phyloP scores from a whole-genome alignment of 2,797 vertebrate genomes.

The Phoeniculus purpureus region DNA sequence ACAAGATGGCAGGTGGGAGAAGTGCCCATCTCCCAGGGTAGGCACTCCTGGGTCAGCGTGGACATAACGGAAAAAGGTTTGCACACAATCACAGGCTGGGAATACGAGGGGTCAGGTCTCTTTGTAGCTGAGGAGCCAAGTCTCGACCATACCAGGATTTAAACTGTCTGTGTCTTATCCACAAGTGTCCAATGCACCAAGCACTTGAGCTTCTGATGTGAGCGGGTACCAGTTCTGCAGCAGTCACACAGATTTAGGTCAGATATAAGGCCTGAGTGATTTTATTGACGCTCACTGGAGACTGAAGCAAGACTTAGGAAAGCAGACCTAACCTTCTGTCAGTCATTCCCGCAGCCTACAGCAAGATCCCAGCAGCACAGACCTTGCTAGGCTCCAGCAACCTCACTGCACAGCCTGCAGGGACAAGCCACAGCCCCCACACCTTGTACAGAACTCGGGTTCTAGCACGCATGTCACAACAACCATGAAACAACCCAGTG shows the following conservation, averaged over 20 bases:
- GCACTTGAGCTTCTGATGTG: neutral
- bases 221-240: neutral
- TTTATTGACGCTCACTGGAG: neutral
- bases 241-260: constrained; percentile 21
- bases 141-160: neutral
- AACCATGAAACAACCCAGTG: neutral
- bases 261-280: neutral
- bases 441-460: neutral
- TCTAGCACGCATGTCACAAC: neutral
- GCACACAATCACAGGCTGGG: neutral
- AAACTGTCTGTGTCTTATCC: neutral
- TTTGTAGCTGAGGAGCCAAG: neutral
- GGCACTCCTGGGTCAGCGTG: neutral
- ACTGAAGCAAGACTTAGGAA: neutral
- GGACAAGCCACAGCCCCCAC: accelerated
- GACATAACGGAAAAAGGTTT: neutral
- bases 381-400: neutral
- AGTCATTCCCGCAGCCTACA: neutral
- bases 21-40: neutral
- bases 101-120: neutral
- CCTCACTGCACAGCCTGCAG: neutral
- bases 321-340: neutral
- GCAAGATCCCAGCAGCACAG: neutral
- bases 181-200: neutral
- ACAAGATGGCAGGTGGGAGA: neutral